A percentile compares a stretch with the other conserved stretches of the same genome.
phyloP scores from a whole-genome alignment of 2,797 vertebrate species.

The Alcedo atthis region DNA sequence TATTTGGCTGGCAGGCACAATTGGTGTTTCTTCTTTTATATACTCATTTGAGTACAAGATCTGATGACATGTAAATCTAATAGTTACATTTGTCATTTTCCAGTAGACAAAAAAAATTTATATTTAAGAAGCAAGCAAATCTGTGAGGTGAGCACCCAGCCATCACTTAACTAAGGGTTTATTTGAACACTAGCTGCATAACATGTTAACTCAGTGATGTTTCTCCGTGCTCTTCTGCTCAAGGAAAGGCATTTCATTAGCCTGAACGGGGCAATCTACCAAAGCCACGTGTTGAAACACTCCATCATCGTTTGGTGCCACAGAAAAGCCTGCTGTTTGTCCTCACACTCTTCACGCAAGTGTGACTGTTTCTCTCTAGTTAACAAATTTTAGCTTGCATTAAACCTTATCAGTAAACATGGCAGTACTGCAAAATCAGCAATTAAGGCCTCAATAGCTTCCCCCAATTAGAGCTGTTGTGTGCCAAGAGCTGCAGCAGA shows the following conservation, averaged over 20 bases:
- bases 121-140: constrained; percentile 75
- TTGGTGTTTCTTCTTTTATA: not conserved
- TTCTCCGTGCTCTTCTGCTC: constrained; percentile 73
- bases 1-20: not conserved
- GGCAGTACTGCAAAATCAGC: constrained; percentile 68
- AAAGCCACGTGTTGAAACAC: constrained; percentile 68
- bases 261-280: constrained; percentile 73
- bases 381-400: constrained; percentile 64
- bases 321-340: constrained; percentile 28
- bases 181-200: constrained; percentile 70
- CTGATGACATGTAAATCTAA: constrained; percentile 21
- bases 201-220: constrained; percentile 19
- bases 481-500: constrained; percentile 49
- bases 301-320: not conserved
- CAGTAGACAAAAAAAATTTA: constrained; percentile 54
- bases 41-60: constrained; percentile 41
- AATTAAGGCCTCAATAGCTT: constrained; percentile 65
- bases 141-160: constrained; percentile 67
- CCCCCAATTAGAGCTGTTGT: constrained; percentile 51
- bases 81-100: constrained; percentile 58
- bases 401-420: constrained; percentile 69
- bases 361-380: constrained; percentile 29
- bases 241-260: constrained; percentile 71
- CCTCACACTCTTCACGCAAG: not conserved
- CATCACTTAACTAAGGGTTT: constrained; percentile 65